Conservation (phyloP, 2,113 vertebrate species). For the Scopus umbretta region DNA sequence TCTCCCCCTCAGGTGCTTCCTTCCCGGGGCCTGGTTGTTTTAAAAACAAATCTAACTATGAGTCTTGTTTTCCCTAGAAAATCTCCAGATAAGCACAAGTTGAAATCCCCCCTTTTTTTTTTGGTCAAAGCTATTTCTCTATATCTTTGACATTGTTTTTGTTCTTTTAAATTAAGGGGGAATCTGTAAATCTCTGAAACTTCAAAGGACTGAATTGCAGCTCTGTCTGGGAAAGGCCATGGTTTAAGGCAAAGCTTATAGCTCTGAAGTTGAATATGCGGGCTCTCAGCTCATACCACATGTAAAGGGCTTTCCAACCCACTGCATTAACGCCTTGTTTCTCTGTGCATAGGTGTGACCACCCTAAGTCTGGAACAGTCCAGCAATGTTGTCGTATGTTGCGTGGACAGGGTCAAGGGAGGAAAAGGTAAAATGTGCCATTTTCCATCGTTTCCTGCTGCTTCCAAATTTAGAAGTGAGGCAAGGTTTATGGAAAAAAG, state of each 20-base stretch:
- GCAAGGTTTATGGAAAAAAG: neutral
- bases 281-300: neutral
- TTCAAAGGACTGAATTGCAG: neutral
- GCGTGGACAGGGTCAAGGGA: neutral
- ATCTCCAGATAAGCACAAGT: slow-evolving; percentile 36
- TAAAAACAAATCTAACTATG: slow-evolving; percentile 18
- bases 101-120: neutral
- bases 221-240: neutral
- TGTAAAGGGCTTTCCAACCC: neutral
- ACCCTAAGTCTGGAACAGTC: neutral
- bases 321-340: neutral
- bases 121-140: slow-evolving; percentile 11
- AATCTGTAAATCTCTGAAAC: slow-evolving; percentile 1
- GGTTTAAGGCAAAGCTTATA: neutral
- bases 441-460: neutral
- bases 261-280: neutral
- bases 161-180: neutral
- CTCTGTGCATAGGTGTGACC: neutral
- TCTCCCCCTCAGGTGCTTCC: neutral
- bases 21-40: slow-evolving; percentile 35
- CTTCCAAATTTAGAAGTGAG: slow-evolving; percentile 25
- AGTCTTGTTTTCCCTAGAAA: slow-evolving; percentile 49
- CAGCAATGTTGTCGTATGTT: neutral
- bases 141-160: neutral
- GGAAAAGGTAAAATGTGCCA: slow-evolving; percentile 13